phyloP scores from a whole-genome alignment of 2,113 vertebrate genomes.

The Protomyctophum bolini region DNA sequence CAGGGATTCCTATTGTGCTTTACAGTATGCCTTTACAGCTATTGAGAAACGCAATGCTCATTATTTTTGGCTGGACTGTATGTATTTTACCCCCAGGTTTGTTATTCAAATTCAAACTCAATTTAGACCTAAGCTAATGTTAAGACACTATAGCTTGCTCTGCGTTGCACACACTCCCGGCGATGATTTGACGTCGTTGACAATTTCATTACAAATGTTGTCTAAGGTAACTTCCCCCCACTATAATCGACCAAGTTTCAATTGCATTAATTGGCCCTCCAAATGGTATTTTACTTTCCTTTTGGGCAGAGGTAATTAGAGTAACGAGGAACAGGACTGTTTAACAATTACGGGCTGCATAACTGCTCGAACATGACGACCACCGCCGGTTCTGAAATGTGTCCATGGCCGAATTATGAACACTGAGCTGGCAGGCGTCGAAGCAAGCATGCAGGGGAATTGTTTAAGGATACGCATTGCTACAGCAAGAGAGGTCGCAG shows the following conservation, averaged over 20 bases:
- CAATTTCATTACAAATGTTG: conserved; percentile 36
- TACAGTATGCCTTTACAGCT: too few species aligned
- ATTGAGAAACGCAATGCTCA: too few species aligned
- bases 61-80: too few species aligned
- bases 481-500: conserved; percentile 22
- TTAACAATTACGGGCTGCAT: conserved; percentile 35
- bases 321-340: conserved; percentile 45
- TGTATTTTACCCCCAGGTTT: too few species aligned
- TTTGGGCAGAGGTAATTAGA: conserved; percentile 46
- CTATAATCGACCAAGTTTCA: conserved; percentile 32
- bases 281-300: conserved; percentile 46
- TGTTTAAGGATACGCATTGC: conserved; percentile 14
- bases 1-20: too few species aligned
- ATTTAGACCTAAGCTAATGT: neutral
- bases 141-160: neutral
- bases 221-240: conserved; percentile 4
- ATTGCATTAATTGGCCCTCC: conserved; percentile 47
- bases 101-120: neutral
- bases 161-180: neutral
- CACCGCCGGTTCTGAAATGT: conserved; percentile 14
- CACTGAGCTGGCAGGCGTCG: conserved; percentile 15
- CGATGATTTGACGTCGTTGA: conserved; percentile 16
- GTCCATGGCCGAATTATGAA: conserved; percentile 43
- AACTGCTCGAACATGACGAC: conserved; percentile 19
- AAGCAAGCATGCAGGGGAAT: conserved; percentile 11